Conservation (phyloP, 2,797 vertebrate genomes). For the Sebastes dallii region DNA sequence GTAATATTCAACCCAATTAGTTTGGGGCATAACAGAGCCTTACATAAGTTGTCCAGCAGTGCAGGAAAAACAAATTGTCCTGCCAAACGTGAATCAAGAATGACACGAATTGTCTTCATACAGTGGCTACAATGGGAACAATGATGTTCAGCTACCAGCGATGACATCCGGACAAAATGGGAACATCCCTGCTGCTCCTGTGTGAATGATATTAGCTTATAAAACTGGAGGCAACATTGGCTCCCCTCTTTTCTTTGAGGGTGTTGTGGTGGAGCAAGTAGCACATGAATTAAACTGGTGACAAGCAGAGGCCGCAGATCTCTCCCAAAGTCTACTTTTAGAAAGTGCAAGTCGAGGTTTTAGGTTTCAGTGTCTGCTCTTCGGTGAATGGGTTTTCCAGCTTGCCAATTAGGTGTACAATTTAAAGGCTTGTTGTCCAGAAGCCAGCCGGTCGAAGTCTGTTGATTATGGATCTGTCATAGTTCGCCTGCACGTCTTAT, state of each 20-base stretch:
- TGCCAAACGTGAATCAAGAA: slow-evolving; percentile 61
- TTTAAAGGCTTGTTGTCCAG: slow-evolving; percentile 53
- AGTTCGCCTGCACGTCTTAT: not conserved
- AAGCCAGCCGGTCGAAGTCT: slow-evolving; percentile 31
- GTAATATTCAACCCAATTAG: slow-evolving; percentile 59
- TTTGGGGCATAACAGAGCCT: slow-evolving; percentile 35
- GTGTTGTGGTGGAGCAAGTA: slow-evolving; percentile 58
- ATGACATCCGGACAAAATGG: slow-evolving; percentile 9
- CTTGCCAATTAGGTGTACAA: slow-evolving; percentile 73
- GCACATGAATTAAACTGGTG: slow-evolving; percentile 76
- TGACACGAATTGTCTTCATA: slow-evolving; percentile 38
- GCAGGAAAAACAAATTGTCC: slow-evolving; percentile 63
- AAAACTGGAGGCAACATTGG: slow-evolving; percentile 44
- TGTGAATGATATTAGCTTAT: slow-evolving; percentile 23
- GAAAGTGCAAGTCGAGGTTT: slow-evolving; percentile 86
- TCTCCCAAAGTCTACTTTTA: slow-evolving; percentile 83
- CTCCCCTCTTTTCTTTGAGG: slow-evolving; percentile 49
- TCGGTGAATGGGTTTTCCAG: slow-evolving; percentile 80
- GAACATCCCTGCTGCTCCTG: slow-evolving; percentile 14
- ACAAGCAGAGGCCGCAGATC: slow-evolving; percentile 73
- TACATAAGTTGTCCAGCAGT: slow-evolving; percentile 35
- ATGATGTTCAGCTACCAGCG: slow-evolving; percentile 20
- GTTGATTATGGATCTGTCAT: slow-evolving; percentile 17
- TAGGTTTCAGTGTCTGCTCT: slow-evolving; percentile 77
- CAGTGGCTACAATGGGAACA: slow-evolving; percentile 46